These are phyloP conservation scores for Anagrus nilaparvatae DNA, from an alignment of 1,140 invertebrate species.

Conservation along the genomic window DNA sequence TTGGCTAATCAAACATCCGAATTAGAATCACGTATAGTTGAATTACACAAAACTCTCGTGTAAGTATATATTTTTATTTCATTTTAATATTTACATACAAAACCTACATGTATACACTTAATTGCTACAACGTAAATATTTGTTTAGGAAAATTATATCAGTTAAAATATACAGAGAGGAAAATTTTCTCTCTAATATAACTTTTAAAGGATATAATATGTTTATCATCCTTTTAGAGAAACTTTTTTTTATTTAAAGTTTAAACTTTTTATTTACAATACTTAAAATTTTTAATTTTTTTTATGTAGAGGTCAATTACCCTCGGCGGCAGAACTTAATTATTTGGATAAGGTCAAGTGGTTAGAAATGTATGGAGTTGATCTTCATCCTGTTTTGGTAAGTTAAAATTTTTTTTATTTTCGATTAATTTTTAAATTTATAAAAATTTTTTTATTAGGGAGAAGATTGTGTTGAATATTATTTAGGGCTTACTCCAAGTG, in stretches of 20 bases:
- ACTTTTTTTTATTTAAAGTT: no score
- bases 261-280: no score
- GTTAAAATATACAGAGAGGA: no score
- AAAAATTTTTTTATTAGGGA: slow-evolving; percentile 64
- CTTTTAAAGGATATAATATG: no score
- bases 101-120: no score
- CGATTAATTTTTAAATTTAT: no score
- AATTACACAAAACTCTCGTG: slow-evolving; percentile 79
- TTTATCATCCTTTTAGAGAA: no score
- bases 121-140: no score
- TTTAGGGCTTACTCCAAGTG: slow-evolving; percentile 92
- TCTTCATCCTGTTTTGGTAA: slow-evolving; percentile 66
- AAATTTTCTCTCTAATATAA: no score
- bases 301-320: slow-evolving; percentile 53
- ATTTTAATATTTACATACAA: background rate
- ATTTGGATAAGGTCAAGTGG: slow-evolving; percentile 72
- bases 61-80: slow-evolving; percentile 40
- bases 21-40: slow-evolving; percentile 77
- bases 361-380: slow-evolving; percentile 78
- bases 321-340: slow-evolving; percentile 61
- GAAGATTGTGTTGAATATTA: slow-evolving; percentile 96
- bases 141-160: no score
- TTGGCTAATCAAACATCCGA: slow-evolving; percentile 87
- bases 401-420: slow-evolving; percentile 28
- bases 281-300: no score